phyloP scores from a whole-genome alignment of 1,140 invertebrate species.

The Wiebesia pumilae region DNA sequence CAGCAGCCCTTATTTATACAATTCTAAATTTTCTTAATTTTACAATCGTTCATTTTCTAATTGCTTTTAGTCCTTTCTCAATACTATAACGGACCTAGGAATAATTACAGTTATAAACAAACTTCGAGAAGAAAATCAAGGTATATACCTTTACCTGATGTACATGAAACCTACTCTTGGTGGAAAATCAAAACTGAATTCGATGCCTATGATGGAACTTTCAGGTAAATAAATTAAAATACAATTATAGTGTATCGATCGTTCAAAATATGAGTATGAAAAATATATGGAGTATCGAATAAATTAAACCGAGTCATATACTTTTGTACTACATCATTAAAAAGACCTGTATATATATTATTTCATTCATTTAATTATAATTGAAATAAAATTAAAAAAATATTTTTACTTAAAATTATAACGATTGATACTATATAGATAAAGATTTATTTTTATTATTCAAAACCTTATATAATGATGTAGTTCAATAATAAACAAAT shows the following conservation, averaged over 20 bases:
- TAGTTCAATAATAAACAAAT: too few species aligned
- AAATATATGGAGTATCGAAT: neutral
- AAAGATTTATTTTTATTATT: too few species aligned
- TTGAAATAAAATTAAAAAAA: neutral
- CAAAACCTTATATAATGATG: too few species aligned
- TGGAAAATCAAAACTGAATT: constrained; percentile 50
- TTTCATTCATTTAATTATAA: neutral
- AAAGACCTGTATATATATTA: neutral
- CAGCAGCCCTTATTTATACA: too few species aligned
- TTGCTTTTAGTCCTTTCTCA: constrained; percentile 37
- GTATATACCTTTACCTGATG: constrained; percentile 53
- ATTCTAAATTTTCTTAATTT: neutral
- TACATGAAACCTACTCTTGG: constrained; percentile 37
- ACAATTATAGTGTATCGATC: too few species aligned
- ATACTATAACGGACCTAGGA: constrained; percentile 48
- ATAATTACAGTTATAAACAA: constrained; percentile 41
- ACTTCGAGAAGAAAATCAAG: constrained; percentile 41
- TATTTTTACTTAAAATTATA: too few species aligned
- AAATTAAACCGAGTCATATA: neutral
- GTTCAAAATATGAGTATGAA: neutral
- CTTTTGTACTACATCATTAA: neutral
- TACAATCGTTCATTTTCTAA: neutral
- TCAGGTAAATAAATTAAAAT: constrained; percentile 47
- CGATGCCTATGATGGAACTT: constrained; percentile 47
- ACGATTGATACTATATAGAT: too few species aligned